These are phyloP conservation scores for Dryobates pubescens DNA, from an alignment of 2,797 vertebrate genomes.

Conservation along the genomic window DNA sequence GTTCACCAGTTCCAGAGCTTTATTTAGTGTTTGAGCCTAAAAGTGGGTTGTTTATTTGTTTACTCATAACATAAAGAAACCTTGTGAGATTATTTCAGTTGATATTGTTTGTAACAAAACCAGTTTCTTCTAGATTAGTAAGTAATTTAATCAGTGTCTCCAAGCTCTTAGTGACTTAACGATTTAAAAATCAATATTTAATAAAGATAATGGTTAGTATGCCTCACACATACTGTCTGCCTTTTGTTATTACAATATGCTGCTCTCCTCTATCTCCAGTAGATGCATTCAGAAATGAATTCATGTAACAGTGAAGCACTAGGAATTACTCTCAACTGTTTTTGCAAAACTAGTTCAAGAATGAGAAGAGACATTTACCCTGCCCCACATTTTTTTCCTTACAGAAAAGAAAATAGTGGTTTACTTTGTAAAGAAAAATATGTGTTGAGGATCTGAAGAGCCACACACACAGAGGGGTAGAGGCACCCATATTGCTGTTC, in stretches of 20 bases:
- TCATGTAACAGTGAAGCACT: neutral
- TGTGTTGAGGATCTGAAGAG: neutral
- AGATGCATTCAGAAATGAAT: conserved; percentile 17
- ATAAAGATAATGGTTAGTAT: conserved; percentile 71
- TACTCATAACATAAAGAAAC: conserved; percentile 21
- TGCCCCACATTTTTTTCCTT: neutral
- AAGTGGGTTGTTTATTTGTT: conserved; percentile 1
- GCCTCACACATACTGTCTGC: conserved; percentile 29
- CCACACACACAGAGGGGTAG: neutral
- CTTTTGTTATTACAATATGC: conserved; percentile 28
- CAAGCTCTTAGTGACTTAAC: conserved; percentile 59
- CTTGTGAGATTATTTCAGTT: conserved; percentile 39
- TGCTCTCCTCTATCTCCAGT: neutral
- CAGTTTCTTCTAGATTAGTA: conserved; percentile 58
- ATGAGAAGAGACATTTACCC: neutral
- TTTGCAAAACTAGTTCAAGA: conserved; percentile 48
- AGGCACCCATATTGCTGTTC: conserved; percentile 26
- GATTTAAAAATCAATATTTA: conserved; percentile 77
- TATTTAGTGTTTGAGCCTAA: neutral
- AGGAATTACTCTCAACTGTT: neutral
- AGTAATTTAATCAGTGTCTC: conserved; percentile 67
- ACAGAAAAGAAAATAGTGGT: conserved; percentile 18
- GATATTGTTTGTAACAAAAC: conserved; percentile 51
- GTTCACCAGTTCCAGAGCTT: neutral
- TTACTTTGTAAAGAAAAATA: conserved; percentile 16